A percentile compares a stretch with the other conserved stretches of the same genome.
These are phyloP conservation scores for Girardinichthys multiradiatus DNA, from an alignment of 2,113 vertebrate genomes.

Conservation along the genomic window DNA sequence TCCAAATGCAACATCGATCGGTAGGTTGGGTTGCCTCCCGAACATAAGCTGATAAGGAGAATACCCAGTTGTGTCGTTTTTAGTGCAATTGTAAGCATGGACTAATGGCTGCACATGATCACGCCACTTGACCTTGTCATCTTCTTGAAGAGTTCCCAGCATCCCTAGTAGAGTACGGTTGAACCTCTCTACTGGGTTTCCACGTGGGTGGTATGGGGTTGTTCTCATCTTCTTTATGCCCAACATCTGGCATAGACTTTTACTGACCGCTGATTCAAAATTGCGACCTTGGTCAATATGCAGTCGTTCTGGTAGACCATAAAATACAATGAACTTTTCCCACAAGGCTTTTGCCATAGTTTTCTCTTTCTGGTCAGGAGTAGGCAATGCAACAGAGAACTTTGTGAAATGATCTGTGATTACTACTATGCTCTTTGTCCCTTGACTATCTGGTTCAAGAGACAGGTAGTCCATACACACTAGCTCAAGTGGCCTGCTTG, in stretches of 20 bases:
- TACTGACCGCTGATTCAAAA: not conserved
- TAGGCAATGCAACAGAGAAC: not conserved
- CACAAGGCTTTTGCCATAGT: not conserved
- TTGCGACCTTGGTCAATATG: not conserved
- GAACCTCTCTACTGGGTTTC: not conserved
- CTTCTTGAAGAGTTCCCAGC: not conserved
- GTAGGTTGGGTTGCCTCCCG: conserved; percentile 2
- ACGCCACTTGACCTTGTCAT: not conserved
- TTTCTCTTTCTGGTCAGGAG: not conserved
- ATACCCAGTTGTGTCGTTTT: not conserved
- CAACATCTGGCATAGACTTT: not conserved
- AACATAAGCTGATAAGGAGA: not conserved
- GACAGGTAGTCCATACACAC: conserved; percentile 1
- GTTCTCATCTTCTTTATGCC: not conserved
- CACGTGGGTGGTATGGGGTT: not conserved
- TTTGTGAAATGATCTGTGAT: not conserved
- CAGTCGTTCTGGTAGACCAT: not conserved
- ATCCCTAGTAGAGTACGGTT: not conserved
- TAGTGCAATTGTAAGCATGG: not conserved
- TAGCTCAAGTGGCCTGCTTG: not conserved
- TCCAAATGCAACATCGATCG: not conserved
- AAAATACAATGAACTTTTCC: not conserved
- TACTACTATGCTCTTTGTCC: not conserved
- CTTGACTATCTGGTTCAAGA: not conserved
- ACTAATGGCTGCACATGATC: not conserved